Evolutionary conservation across 30 jellyfish, hydroid and myxozoan species (phyloP), one percentile per base, ranked within the genome.

Genomic region (Cassiopea andromeda): DNA sequence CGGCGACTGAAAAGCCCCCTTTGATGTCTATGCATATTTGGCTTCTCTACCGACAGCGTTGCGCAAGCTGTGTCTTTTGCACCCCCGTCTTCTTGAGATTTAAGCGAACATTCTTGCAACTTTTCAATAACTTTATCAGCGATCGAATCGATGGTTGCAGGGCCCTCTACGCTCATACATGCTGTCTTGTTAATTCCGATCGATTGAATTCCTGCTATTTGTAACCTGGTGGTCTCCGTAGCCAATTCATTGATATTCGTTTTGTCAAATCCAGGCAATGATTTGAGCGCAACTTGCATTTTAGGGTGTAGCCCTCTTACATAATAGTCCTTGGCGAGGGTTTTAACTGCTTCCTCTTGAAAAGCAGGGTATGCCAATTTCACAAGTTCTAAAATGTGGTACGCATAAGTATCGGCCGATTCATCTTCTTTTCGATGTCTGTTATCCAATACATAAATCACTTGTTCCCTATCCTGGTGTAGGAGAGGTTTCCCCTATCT

Each of bases 251-350:
- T 79, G 78, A 79, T 54, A 18, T 57, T 57, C 78, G 69, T 69
- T 44, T 61, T 44, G 27, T 67, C 82, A 82, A 82, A 82, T 14
- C 49, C 58, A 5, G 69, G 73, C 1, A 82, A 82, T 58, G 90
- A 82, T 82, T 82, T 82, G 49, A 61, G 57, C 5, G 90, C 90
- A 3, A 82, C 90, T 82, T 82, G 90, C 90, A 82, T 82, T n/a
- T 82, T 80, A 17, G 70, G 71, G 70, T 82, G 90, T 80, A 82
- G 70, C 82, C 90, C 90, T 60, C 47, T 69, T 19, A 82, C 48
- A 64, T 60, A 82, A 82, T 82, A 82, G 72, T 82, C 90, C 70
- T 46, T 81, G 46, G 81, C 82, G 66, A 82, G 61, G 14, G 91
- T 69, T 64, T 82, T 59, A 46, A 9, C 46, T n/a, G 83, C 66